Conservation (phyloP, 2,113 vertebrate genomes). For the Micronycteris hirsuta region DNA sequence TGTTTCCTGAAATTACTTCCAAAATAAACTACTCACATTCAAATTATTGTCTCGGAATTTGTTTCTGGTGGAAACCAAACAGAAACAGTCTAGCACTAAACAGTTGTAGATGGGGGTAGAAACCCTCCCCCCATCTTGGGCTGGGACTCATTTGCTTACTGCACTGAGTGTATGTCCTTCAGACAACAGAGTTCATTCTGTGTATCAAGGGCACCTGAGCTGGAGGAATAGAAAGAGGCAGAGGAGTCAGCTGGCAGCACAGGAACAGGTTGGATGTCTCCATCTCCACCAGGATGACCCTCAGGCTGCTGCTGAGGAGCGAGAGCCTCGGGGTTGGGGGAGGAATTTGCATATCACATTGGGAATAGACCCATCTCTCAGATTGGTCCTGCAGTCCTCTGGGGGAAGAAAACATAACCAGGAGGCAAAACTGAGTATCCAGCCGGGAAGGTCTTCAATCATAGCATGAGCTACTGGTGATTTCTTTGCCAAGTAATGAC, state of each 20-base stretch:
- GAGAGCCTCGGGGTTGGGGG: neutral
- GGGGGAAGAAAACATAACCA: neutral
- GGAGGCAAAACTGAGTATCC: neutral
- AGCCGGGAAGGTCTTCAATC: neutral
- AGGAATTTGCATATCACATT: neutral
- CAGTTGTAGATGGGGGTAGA: neutral
- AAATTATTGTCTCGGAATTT: neutral
- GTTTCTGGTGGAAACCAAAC: neutral
- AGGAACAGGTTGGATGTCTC: neutral
- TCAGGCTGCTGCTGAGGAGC: neutral
- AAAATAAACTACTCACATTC: neutral
- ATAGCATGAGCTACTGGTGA: neutral
- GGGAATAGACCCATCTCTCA: neutral
- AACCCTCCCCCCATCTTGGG: rapidly evolving
- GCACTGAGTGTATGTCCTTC: neutral
- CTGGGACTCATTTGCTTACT: neutral
- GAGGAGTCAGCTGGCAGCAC: neutral
- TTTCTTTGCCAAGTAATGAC: neutral
- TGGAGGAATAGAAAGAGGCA: neutral
- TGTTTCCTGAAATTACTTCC: neutral
- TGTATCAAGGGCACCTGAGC: neutral
- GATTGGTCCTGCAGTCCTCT: neutral
- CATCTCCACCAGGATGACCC: neutral
- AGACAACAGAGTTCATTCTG: neutral
- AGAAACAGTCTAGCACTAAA: neutral